Conservation (phyloP, 2,113 vertebrate genomes). For the Tragelaphus scriptus region DNA sequence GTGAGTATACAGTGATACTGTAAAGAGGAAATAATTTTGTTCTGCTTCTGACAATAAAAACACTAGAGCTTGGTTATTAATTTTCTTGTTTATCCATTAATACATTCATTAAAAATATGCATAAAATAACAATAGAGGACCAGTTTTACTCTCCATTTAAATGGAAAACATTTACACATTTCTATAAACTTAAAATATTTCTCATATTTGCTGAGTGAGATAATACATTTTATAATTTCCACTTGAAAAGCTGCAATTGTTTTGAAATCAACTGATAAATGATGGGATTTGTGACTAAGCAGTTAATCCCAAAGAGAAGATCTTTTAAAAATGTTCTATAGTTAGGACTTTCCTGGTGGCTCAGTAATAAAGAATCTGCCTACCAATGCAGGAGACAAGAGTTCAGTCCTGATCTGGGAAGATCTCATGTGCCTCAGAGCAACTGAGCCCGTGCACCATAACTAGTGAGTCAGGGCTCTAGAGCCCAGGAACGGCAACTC, state of each 20-base stretch:
- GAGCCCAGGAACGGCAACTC: neutral
- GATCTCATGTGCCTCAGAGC: neutral
- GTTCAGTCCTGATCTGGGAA: neutral
- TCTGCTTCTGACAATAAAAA: neutral
- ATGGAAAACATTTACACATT: neutral
- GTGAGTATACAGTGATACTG: neutral
- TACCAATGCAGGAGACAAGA: neutral
- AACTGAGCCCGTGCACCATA: fast-evolving
- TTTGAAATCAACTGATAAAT: neutral
- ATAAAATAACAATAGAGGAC: neutral
- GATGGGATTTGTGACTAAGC: neutral
- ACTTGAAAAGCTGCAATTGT: neutral
- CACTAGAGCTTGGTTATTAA: neutral
- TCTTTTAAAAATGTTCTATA: neutral
- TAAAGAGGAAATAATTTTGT: neutral
- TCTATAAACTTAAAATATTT: neutral
- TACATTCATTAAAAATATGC: neutral
- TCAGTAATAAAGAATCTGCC: neutral
- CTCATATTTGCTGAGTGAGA: neutral
- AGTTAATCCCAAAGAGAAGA: neutral
- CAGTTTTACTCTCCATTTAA: neutral
- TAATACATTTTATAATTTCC: neutral
- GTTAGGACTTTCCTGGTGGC: neutral
- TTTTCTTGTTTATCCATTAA: neutral
- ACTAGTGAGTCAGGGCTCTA: neutral